Evolutionary conservation across 2,888 invertebrate species (phyloP).

Genomic region (Anorthoa munda): DNA sequence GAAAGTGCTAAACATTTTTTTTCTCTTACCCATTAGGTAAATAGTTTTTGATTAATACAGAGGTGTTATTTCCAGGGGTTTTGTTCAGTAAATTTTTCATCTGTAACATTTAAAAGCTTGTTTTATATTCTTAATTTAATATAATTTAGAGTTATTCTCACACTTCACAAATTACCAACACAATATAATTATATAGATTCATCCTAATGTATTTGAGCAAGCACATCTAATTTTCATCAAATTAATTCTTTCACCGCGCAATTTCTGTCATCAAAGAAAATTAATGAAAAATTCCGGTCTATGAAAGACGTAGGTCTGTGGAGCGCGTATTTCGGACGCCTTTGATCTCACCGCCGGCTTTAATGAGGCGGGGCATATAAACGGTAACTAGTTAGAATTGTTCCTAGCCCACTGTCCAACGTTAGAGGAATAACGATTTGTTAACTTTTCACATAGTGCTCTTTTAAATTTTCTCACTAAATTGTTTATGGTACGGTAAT

Average conservation of each 20-base stretch:
- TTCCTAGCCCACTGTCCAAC: slow-evolving; percentile 80
- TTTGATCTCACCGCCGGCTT: slow-evolving; percentile 92
- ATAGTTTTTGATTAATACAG: neutral
- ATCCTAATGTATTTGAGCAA: slow-evolving; percentile 42
- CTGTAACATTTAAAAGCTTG: slow-evolving; percentile 19
- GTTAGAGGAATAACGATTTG: slow-evolving; percentile 78
- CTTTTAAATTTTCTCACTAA: slow-evolving; percentile 73
- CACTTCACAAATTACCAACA: slow-evolving; percentile 43
- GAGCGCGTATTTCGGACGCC: slow-evolving; percentile 90
- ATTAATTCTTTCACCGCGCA: slow-evolving; percentile 63
- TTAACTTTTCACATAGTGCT: slow-evolving; percentile 76
- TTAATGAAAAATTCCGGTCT: slow-evolving; percentile 71
- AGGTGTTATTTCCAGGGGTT: neutral
- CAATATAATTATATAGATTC: slow-evolving; percentile 34
- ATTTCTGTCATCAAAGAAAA: slow-evolving; percentile 62
- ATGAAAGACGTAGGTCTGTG: slow-evolving; percentile 79
- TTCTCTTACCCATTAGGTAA: slow-evolving; percentile 8
- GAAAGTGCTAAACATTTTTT: neutral
- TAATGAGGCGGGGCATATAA: slow-evolving; percentile 88
- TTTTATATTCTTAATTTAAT: slow-evolving; percentile 12
- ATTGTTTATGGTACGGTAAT: slow-evolving; percentile 70
- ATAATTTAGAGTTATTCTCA: slow-evolving; percentile 37
- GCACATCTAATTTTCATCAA: slow-evolving; percentile 56
- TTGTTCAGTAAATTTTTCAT: slow-evolving; percentile 14
- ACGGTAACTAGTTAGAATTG: slow-evolving; percentile 87